Base-by-base conservation (phyloP, 2,888 invertebrate genomes). In the Homarus gammarus region DNA sequence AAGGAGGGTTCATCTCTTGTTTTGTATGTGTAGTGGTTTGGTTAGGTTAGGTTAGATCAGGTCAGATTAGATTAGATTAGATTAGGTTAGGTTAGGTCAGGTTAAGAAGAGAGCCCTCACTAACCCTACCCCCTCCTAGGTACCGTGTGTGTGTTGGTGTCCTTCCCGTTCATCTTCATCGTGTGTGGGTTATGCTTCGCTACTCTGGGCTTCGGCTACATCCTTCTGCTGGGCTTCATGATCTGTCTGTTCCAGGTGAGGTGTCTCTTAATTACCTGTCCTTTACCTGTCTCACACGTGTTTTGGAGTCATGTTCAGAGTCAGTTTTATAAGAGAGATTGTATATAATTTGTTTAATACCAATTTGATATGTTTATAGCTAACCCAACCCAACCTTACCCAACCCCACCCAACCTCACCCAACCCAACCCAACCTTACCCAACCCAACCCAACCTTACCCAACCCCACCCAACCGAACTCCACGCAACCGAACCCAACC, bases 131-230 rank as follows among this genome's bases (percentile, higher is more conserved):
- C n/a, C 15, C 2, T 36, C 31, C 33, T 70, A 91, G 89, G 89
- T 18, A 79, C 79, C 2, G 94, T 84, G 36, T 84, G 90, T 49
- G 84, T 92, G 22, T 5, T 92, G 6, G 93, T 95, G 51, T 96
- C 97, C 89, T 98, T 98, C 94, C 97, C 98, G 0, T 98, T 98
- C 86, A 91, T 91, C 77, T 91, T 91, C 79, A 85, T 91, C 31
- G 61, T 84, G 78, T 91, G 91, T 81, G 44, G 49, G 6, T 49
- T 27, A 0, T 91, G 91, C 33, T 75, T 70, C 22, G 94, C 18
- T 22, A 36, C 38, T 0, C 38, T 85, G 27, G 40, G 85, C 22
- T 68, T 40, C 22, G 70, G 61, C 1, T 90, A 92, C 86, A 64
- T 88, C 15, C 56, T 89, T 36, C n/a, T 89, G n/a, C n/a, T 92